Conservation (phyloP, 2,113 vertebrate species). For the Saguinus imperator region DNA sequence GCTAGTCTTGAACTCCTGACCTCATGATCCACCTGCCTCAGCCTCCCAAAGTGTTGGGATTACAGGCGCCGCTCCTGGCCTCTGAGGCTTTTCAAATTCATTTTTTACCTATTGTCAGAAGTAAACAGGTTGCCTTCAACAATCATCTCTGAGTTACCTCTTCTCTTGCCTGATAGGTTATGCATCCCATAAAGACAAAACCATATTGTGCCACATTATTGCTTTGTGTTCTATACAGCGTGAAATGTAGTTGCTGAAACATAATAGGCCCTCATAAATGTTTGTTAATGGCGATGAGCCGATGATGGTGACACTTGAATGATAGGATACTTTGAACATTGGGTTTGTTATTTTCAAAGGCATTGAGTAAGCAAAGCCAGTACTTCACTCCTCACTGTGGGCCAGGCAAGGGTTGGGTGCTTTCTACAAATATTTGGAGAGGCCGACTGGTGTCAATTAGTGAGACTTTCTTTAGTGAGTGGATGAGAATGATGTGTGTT, state of each 20-base stretch:
- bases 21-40: no score
- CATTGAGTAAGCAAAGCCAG: neutral
- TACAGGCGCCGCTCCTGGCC: no score
- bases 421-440: neutral
- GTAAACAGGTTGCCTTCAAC: neutral
- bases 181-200: neutral
- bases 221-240: neutral
- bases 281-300: neutral
- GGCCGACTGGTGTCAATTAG: neutral
- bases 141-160: neutral
- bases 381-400: rapidly evolving
- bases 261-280: neutral
- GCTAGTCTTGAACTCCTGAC: no score
- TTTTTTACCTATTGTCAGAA: neutral
- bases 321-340: neutral
- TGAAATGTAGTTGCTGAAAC: neutral
- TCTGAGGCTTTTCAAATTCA: neutral
- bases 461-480: neutral
- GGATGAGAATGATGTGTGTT: neutral
- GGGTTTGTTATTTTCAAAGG: neutral
- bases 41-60: no score
- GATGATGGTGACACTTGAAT: neutral
- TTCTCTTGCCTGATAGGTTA: neutral
- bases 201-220: rapidly evolving
- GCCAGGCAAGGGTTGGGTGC: neutral